A percentile compares a stretch with the other conserved stretches of the same genome.
These are phyloP conservation scores for Thymelicus sylvestris DNA, from an alignment of 2,888 invertebrate species.

Conservation along the genomic window DNA sequence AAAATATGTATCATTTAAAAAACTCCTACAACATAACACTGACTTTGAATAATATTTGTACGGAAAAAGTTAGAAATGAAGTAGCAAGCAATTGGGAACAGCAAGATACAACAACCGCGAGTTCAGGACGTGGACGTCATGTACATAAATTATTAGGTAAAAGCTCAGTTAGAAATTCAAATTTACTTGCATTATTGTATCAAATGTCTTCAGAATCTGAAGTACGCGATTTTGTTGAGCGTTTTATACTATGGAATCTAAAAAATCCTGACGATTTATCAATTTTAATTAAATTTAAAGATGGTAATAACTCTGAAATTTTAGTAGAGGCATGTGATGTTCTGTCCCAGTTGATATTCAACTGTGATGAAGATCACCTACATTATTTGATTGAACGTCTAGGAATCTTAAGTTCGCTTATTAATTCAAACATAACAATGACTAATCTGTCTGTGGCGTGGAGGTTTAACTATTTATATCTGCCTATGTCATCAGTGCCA, in stretches of 20 bases:
- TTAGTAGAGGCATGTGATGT: slow-evolving; percentile 62
- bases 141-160: slow-evolving; percentile 59
- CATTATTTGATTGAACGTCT: slow-evolving; percentile 63
- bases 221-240: slow-evolving; percentile 67
- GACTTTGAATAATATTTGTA: slow-evolving; percentile 63
- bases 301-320: slow-evolving; percentile 62
- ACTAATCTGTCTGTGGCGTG: slow-evolving; percentile 73
- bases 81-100: slow-evolving; percentile 54
- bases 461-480: slow-evolving; percentile 77
- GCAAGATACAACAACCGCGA: slow-evolving; percentile 51
- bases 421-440: slow-evolving; percentile 64
- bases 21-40: slow-evolving; percentile 65
- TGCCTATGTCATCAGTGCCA: slow-evolving; percentile 69
- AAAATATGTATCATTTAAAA: slow-evolving; percentile 73
- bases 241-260: slow-evolving; percentile 53
- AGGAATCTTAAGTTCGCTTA: slow-evolving; percentile 63
- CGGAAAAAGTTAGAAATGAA: slow-evolving; percentile 55
- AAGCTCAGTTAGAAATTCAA: slow-evolving; percentile 53
- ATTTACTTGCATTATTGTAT: slow-evolving; percentile 59
- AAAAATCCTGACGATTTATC: slow-evolving; percentile 47
- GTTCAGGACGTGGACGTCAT: slow-evolving; percentile 60
- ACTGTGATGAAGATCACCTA: slow-evolving; percentile 68
- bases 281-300: slow-evolving; percentile 59
- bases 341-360: slow-evolving; percentile 62
- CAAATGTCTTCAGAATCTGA: slow-evolving; percentile 62